A percentile compares a stretch with the other conserved stretches of the same genome.
Evolutionary conservation across 2,113 vertebrate genomes (phyloP).

Genomic region (Kobus ellipsiprymnus): DNA sequence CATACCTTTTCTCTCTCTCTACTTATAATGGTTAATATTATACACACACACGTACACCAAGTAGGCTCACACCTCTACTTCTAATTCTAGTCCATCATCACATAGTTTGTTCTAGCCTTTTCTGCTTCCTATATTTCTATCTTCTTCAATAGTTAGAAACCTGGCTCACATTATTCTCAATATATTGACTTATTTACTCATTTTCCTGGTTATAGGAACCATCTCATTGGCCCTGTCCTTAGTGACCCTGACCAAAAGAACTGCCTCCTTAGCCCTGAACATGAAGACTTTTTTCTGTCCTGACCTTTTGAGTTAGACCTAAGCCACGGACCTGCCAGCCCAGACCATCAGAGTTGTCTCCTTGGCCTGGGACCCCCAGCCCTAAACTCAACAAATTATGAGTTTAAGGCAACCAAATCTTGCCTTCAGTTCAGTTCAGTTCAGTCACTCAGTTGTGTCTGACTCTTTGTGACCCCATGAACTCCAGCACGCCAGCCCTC

Average conservation of each 20-base stretch:
- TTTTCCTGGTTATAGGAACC: neutral
- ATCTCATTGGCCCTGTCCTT: neutral
- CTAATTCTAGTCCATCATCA: neutral
- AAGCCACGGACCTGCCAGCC: neutral
- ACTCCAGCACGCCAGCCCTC: neutral
- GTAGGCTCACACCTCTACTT: neutral
- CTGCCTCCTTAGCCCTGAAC: neutral
- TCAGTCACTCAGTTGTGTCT: fast-evolving
- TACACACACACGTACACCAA: neutral
- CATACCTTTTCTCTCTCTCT: neutral
- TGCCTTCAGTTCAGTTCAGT: neutral
- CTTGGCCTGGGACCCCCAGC: neutral
- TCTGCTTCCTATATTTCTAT: neutral
- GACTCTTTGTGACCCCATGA: neutral
- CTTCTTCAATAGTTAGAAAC: neutral
- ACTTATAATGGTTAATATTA: neutral
- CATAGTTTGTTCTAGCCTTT: neutral
- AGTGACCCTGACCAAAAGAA: neutral
- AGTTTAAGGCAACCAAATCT: neutral
- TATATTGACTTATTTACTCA: neutral
- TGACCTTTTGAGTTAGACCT: neutral
- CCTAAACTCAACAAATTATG: neutral
- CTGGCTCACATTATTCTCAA: neutral
- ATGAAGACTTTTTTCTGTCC: neutral
- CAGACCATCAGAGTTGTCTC: neutral